Percentiles rank a stretch among this genome's conserved stretches.
phyloP scores from a whole-genome alignment of 2,888 invertebrate species.

The Lithophane semibrunnea region DNA sequence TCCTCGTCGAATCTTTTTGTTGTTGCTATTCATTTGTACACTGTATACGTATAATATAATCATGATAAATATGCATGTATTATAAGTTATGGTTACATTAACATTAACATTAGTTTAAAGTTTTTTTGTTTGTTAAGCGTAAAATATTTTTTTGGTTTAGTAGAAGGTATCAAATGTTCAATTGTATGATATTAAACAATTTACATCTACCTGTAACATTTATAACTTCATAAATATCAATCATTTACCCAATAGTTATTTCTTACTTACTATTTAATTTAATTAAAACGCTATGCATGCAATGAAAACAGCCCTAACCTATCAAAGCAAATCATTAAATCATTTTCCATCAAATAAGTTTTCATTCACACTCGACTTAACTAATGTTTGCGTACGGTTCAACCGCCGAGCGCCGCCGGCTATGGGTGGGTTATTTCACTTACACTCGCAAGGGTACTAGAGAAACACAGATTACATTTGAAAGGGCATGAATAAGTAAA shows the following conservation, averaged over 20 bases:
- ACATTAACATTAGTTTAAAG: neutral
- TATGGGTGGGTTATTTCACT: conserved; percentile 62
- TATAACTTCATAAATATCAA: neutral
- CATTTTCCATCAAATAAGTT: conserved; percentile 72
- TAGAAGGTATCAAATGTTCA: neutral
- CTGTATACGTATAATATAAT: neutral
- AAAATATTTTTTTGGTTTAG: conserved; percentile 10
- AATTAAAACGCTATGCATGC: conserved; percentile 18
- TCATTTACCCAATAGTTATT: neutral
- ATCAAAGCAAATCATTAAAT: conserved; percentile 62
- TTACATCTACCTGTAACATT: neutral
- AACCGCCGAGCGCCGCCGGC: conserved; percentile 47
- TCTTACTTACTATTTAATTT: neutral
- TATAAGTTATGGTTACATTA: neutral
- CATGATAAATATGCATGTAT: neutral
- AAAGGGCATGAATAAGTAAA: conserved; percentile 65
- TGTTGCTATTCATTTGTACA: conserved; percentile 2
- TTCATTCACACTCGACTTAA: conserved; percentile 68
- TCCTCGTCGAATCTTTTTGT: conserved; percentile 91
- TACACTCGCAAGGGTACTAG: conserved; percentile 40
- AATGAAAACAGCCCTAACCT: conserved; percentile 27
- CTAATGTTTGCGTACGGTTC: conserved; percentile 66
- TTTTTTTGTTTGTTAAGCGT: conserved; percentile 3
- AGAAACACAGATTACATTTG: conserved; percentile 53
- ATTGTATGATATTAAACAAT: neutral